Evolutionary conservation across 2,888 invertebrate genomes (phyloP).

Genomic region (Phaedon cochleariae): DNA sequence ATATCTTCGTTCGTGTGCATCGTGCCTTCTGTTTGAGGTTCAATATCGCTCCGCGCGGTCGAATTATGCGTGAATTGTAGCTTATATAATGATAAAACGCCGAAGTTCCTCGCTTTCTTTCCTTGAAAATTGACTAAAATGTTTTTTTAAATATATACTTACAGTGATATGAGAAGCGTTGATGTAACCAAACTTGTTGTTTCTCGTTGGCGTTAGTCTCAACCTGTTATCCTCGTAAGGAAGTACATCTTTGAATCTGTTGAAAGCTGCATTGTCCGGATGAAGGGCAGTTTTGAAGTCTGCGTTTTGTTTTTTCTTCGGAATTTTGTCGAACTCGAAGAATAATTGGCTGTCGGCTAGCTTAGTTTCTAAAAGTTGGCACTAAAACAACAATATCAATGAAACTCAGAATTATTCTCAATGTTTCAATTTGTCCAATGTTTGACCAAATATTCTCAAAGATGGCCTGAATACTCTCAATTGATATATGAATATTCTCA

Average conservation of each 20-base stretch:
- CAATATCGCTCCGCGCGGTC: too few species aligned
- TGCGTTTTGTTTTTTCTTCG: slow-evolving; percentile 76
- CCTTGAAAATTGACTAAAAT: too few species aligned
- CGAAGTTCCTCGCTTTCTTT: too few species aligned
- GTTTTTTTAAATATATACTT: slow-evolving; percentile 46
- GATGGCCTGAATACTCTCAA: too few species aligned
- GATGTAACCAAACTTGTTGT: slow-evolving; percentile 88
- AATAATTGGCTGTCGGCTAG: slow-evolving; percentile 78
- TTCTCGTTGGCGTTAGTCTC: slow-evolving; percentile 79
- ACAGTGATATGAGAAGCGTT: slow-evolving; percentile 93
- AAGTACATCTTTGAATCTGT: slow-evolving; percentile 75
- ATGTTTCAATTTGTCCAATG: too few species aligned
- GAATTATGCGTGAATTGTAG: too few species aligned
- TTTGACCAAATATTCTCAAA: background rate
- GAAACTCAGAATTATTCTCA: background rate
- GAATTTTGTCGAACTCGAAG: slow-evolving; percentile 87
- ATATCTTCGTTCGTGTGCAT: too few species aligned
- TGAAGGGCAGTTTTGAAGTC: slow-evolving; percentile 77
- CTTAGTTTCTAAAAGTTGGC: slow-evolving; percentile 72
- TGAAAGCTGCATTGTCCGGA: slow-evolving; percentile 70
- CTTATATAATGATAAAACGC: too few species aligned
- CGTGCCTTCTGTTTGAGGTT: too few species aligned
- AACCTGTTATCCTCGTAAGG: slow-evolving; percentile 93
- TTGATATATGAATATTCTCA: too few species aligned
- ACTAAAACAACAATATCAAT: slow-evolving; percentile 60